Conservation (phyloP, 2,797 vertebrate genomes). For the Hybognathus amarus region DNA sequence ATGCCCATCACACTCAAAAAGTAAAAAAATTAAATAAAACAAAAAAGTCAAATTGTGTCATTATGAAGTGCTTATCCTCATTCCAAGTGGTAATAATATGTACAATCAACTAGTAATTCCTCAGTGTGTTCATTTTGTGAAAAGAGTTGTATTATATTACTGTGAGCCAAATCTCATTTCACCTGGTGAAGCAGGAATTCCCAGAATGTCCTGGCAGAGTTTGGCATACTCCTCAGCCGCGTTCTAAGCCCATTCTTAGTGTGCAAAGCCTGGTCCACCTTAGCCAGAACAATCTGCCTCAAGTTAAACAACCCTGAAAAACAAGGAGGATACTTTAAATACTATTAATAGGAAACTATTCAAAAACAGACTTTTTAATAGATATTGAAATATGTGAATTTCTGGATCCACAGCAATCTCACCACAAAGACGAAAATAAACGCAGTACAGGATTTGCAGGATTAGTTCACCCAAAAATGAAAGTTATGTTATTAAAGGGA, state of each 20-base stretch:
- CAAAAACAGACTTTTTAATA: not conserved
- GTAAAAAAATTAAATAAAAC: too few relatives aligned
- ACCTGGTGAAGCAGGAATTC: slow-evolving; percentile 90
- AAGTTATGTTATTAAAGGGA: too few relatives aligned
- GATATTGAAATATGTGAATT: not conserved
- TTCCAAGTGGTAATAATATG: too few relatives aligned
- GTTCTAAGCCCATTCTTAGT: slow-evolving; percentile 82
- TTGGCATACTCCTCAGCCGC: slow-evolving; percentile 85
- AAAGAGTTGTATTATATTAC: not conserved
- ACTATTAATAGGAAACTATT: too few relatives aligned
- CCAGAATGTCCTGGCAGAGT: slow-evolving; percentile 89
- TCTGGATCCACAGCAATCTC: not conserved
- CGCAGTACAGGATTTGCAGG: not conserved
- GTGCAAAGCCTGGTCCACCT: slow-evolving; percentile 94
- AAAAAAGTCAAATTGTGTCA: too few relatives aligned
- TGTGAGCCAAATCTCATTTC: not conserved
- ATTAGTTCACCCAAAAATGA: too few relatives aligned
- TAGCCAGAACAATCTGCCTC: slow-evolving; percentile 94
- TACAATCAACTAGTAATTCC: too few relatives aligned
- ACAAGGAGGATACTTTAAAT: not conserved
- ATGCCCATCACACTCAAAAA: too few relatives aligned
- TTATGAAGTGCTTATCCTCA: too few relatives aligned
- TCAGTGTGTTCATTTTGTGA: not conserved
- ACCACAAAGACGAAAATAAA: too few relatives aligned
- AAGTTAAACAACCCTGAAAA: slow-evolving; percentile 91